phyloP scores from a whole-genome alignment of 2,113 vertebrate genomes.

The Percopsis transmontana region DNA sequence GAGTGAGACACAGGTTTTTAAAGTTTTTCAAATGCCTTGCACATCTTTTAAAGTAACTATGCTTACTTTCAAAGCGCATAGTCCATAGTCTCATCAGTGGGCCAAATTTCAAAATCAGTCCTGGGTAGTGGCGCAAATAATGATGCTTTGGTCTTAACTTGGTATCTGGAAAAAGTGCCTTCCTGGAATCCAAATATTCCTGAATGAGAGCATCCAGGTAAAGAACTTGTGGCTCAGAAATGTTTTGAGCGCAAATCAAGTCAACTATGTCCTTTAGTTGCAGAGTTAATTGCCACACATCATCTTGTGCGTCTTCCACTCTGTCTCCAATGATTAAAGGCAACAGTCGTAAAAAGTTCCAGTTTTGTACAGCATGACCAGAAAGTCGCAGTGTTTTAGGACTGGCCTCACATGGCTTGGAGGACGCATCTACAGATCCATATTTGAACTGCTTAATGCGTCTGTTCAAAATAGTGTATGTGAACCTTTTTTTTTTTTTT shows the following conservation, averaged over 20 bases:
- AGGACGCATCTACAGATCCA: slow-evolving; percentile 38
- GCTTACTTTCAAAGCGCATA: slow-evolving; percentile 44
- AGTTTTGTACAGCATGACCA: slow-evolving; percentile 53
- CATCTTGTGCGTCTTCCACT: slow-evolving; percentile 19
- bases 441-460: slow-evolving; percentile 46
- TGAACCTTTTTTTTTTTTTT: slow-evolving; percentile 35
- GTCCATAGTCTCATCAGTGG: slow-evolving; percentile 47
- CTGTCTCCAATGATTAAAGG: slow-evolving; percentile 42
- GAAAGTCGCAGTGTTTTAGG: slow-evolving; percentile 21
- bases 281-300: slow-evolving; percentile 35
- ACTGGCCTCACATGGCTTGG: slow-evolving; percentile 46
- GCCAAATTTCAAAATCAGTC: slow-evolving; percentile 45
- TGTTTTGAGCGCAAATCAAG: slow-evolving; percentile 30
- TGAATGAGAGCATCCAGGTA: slow-evolving; percentile 39
- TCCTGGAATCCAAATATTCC: slow-evolving; percentile 48
- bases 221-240: slow-evolving; percentile 19
- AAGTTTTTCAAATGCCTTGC: slow-evolving; percentile 49
- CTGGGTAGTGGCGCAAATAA: slow-evolving; percentile 35
- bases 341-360: slow-evolving; percentile 51
- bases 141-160: slow-evolving; percentile 37
- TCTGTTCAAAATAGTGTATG: slow-evolving; percentile 33
- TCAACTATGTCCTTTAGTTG: slow-evolving; percentile 41
- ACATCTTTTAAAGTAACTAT: slow-evolving; percentile 45
- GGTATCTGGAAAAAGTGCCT: slow-evolving; percentile 9
- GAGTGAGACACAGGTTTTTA: slow-evolving; percentile 44